phyloP scores from a whole-genome alignment of 2,888 invertebrate species.

The Atrina japonica region DNA sequence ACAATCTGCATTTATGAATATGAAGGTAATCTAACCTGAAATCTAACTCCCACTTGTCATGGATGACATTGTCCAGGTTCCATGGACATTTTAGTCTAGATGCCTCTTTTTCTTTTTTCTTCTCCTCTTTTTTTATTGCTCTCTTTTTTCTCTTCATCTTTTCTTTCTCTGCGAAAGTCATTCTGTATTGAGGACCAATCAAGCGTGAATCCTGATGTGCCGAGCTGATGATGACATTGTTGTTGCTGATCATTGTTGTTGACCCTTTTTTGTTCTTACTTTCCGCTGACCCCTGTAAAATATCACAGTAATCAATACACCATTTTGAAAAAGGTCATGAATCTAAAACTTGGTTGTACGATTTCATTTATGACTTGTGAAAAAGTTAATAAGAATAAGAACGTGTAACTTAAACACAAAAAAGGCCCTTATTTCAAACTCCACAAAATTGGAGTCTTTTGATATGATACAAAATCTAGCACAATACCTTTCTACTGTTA shows the following conservation, averaged over 20 bases:
- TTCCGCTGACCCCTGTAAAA: constrained; percentile 24
- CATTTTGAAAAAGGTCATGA: background rate
- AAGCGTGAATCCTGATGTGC: constrained; percentile 47
- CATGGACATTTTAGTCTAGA: constrained; percentile 69
- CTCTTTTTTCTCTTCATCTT: constrained; percentile 58
- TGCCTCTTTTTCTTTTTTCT: constrained; percentile 69
- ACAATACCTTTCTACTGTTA: constrained; percentile 33
- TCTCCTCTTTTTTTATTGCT: constrained; percentile 70
- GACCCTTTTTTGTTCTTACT: constrained; percentile 20
- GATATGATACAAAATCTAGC: no score
- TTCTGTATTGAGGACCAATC: constrained; percentile 67
- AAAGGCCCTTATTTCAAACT: no score
- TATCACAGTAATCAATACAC: no score
- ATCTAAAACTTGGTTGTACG: background rate
- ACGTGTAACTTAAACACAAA: no score
- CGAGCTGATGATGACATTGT: constrained; percentile 35
- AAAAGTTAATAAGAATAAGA: no score
- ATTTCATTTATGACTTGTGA: background rate
- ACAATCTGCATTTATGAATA: no score
- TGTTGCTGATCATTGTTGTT: constrained; percentile 16
- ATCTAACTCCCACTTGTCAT: constrained; percentile 61
- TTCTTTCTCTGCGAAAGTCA: constrained; percentile 68
- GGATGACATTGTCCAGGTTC: constrained; percentile 75
- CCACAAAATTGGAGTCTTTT: no score
- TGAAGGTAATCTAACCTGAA: constrained; percentile 75